These are phyloP conservation scores for Anguilla rostrata DNA, from an alignment of 2,113 vertebrate genomes.

Conservation along the genomic window DNA sequence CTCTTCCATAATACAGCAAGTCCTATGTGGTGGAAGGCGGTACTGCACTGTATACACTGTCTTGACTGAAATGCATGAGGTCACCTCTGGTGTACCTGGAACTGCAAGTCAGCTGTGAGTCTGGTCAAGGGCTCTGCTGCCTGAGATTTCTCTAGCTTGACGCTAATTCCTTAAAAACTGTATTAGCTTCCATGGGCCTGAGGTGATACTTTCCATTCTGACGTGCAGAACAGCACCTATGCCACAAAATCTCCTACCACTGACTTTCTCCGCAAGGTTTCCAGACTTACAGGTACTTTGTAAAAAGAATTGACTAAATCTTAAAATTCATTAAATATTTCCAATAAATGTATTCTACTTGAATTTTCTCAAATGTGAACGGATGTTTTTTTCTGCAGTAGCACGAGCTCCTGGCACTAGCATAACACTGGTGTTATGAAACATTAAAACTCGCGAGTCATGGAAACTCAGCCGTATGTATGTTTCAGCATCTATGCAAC, in stretches of 20 bases:
- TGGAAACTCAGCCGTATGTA: not conserved
- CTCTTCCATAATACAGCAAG: not conserved
- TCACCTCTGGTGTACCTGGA: not conserved
- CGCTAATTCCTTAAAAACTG: not conserved
- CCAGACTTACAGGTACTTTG: not conserved
- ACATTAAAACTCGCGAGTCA: not conserved
- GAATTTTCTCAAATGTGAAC: not conserved
- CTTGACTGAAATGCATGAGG: not conserved
- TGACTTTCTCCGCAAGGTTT: not conserved
- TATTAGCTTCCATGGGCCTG: not conserved
- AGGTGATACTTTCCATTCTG: not conserved
- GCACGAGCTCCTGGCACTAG: not conserved
- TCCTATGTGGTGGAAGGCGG: no score
- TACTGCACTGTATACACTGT: not conserved
- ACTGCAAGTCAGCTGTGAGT: not conserved
- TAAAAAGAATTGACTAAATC: not conserved
- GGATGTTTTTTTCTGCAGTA: not conserved
- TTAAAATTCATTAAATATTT: no score
- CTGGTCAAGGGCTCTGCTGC: not conserved
- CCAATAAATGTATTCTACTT: no score
- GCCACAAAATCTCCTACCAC: not conserved
- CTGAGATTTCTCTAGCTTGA: not conserved
- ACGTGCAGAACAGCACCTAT: not conserved
- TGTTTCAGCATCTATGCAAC: not conserved
- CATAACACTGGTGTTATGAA: not conserved